Evolutionary conservation across 1,140 invertebrate species (phyloP).

Genomic region (Hyphantria cunea): DNA sequence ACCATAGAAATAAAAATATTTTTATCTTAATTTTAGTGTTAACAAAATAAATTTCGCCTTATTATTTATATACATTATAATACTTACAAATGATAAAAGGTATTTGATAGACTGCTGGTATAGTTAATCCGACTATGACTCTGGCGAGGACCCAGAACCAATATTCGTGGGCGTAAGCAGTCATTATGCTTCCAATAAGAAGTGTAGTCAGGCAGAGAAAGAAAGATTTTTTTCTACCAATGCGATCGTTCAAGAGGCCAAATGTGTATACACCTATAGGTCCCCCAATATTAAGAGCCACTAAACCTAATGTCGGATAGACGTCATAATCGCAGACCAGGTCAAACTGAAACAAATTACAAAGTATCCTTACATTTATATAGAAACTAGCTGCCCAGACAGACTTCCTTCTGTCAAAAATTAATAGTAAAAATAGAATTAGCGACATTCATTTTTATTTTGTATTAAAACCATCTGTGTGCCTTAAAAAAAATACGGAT

Average conservation of each 20-base stretch:
- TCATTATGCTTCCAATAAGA: conserved; percentile 89
- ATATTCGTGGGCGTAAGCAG: conserved; percentile 88
- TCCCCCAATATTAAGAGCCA: conserved; percentile 91
- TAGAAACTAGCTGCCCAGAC: no score
- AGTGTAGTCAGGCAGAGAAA: conserved; percentile 90
- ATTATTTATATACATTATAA: not conserved
- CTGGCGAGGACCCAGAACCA: conserved; percentile 91
- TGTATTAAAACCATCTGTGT: no score
- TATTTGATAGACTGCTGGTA: conserved; percentile 96
- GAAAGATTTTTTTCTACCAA: conserved; percentile 91
- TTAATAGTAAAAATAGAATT: no score
- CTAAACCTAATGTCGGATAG: conserved; percentile 92
- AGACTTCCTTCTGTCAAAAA: no score
- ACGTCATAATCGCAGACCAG: conserved; percentile 92
- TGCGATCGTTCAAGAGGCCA: conserved; percentile 91
- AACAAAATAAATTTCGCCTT: no score
- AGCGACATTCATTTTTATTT: no score
- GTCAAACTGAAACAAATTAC: conserved; percentile 86
- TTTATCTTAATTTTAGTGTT: no score
- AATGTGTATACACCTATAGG: conserved; percentile 93
- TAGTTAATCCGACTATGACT: conserved; percentile 91
- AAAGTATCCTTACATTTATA: not conserved
- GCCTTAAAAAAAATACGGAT: no score
- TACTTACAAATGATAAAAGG: conserved; percentile 96
- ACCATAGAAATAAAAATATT: no score